phyloP scores from a whole-genome alignment of 2,888 invertebrate species.

The Drosophila conformis region DNA sequence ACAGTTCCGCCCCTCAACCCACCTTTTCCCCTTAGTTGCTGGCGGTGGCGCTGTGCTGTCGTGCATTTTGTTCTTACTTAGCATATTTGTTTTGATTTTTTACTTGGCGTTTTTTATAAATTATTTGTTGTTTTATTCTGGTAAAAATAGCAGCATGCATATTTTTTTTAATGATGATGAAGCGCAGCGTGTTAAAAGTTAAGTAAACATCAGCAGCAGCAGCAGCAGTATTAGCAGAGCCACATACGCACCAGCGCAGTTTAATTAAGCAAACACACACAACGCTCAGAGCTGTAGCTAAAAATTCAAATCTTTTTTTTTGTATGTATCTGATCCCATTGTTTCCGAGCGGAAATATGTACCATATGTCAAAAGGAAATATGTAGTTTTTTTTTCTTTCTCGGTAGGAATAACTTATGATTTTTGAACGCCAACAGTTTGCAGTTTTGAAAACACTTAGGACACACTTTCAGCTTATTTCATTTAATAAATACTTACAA shows the following conservation, averaged over 20 bases:
- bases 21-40: background rate
- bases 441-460: no score
- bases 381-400: background rate
- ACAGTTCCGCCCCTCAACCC: conserved; percentile 18
- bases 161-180: conserved; percentile 76
- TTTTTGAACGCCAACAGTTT: background rate
- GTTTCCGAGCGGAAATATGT: background rate
- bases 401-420: no score
- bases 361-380: background rate
- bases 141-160: conserved; percentile 38
- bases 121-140: conserved; percentile 18
- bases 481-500: background rate
- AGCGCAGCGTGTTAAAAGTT: conserved; percentile 75
- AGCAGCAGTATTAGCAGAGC: conserved; percentile 10
- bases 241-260: conserved; percentile 40
- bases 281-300: conserved; percentile 66
- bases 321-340: conserved; percentile 9
- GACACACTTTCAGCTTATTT: background rate
- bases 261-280: conserved; percentile 75
- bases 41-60: conserved; percentile 34
- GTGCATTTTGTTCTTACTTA: conserved; percentile 39
- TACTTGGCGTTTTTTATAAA: conserved; percentile 8
- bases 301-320: conserved; percentile 65
- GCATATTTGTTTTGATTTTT: conserved; percentile 75
- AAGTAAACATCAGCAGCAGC: conserved; percentile 65